Base-by-base conservation (phyloP, 2,888 invertebrate genomes). In the Octonoba sinensis region DNA sequence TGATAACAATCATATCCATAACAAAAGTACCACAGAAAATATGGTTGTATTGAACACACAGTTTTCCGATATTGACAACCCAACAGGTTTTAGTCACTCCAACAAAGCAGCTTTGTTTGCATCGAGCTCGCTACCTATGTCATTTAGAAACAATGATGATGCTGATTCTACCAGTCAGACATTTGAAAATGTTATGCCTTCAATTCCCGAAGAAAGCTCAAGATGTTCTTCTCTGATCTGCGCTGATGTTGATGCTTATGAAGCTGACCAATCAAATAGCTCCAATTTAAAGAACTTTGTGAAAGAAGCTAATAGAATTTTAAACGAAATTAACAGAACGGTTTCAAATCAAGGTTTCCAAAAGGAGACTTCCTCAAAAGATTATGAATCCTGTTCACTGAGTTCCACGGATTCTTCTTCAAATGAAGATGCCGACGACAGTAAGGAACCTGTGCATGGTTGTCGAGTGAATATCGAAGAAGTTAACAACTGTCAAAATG, bases 121-220 rank as follows among this genome's bases (percentile, higher is more conserved):
- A 2, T 36, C 36, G 6, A 36, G 11, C 36, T 36, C 36, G 6
- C 36, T 36, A 3, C 36, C 36, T 3, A 36, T 36, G 36, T 11
- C 11, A 11, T 11, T 11, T 8, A 36, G 6, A 11, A 1, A 6
- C 11, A 11, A 11, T 36, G 44, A 27, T 8, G 24, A 22, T 0
- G 24, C 11, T n/a, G 49, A 49, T 22, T 13, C 11, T 15, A 24
- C 49, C 4, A n/a, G 6, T 8, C 49, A 15, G 8, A 47, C 22
- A 22, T 6, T 67, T 20, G 77, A 78, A 0, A 47, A 6, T 44
- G 16, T 36, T 13, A 82, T 82, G 76, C 82, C 82, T 0, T n/a
- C 72, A 6, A 82, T 82, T 56, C 76, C 77, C 0, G 82, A 82
- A 64, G 82, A 82, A 24, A 57, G 60, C 0, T 76, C 77, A 0